Percentiles rank a stretch among this genome's conserved stretches.
phyloP scores from a whole-genome alignment of 2,797 vertebrate species.

The Chiloscyllium punctatum region DNA sequence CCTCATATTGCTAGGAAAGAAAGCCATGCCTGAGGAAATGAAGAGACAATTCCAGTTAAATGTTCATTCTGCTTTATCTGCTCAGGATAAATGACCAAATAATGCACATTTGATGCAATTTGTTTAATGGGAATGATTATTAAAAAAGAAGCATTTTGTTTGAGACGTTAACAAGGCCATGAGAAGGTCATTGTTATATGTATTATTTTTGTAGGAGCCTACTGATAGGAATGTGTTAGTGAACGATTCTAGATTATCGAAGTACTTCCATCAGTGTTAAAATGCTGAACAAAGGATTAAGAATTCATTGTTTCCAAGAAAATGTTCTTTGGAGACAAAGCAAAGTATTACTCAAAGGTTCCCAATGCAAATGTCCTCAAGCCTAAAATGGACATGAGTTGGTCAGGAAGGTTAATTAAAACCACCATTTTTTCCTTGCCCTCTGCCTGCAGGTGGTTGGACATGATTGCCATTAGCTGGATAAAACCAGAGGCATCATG shows the following conservation, averaged over 20 bases:
- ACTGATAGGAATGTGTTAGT: neutral
- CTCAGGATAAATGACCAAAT: neutral
- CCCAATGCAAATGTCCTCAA: neutral
- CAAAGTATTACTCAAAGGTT: neutral
- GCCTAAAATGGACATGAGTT: neutral
- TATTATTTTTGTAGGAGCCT: neutral
- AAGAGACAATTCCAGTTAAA: neutral
- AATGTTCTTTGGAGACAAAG: neutral
- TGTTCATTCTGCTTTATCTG: neutral
- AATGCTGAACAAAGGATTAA: neutral
- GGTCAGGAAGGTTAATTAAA: constrained; percentile 25
- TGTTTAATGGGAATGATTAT: neutral
- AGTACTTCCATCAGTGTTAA: neutral
- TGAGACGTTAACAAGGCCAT: neutral
- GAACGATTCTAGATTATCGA: neutral
- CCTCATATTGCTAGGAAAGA: neutral
- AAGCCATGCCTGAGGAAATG: neutral
- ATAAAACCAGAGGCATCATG: constrained; percentile 50
- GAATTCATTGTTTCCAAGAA: neutral
- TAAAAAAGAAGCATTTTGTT: neutral
- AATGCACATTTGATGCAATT: neutral
- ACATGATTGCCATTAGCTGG: constrained; percentile 43
- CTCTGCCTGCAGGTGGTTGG: constrained; percentile 44
- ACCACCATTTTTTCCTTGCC: neutral
- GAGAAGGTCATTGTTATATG: neutral